Base-by-base conservation (phyloP, 2,113 vertebrate genomes). In the Phalacrocorax brasilianus region DNA sequence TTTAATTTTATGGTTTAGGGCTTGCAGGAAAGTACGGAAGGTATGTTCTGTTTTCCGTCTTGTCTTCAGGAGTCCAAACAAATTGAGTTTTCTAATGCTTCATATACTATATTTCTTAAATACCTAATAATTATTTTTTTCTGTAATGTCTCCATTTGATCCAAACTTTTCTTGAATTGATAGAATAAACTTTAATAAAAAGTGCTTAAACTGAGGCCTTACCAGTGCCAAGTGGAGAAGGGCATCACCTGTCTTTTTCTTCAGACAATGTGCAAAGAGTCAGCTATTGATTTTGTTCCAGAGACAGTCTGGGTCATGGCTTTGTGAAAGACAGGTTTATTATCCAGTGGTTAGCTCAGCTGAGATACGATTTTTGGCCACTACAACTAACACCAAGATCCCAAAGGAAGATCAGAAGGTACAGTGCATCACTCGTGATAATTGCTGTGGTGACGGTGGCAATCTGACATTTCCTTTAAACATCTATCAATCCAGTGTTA, bases 241-340 rank as follows among this genome's bases (percentile, higher is more conserved):
- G 90, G 56, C 56, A 65, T 94, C 56, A 35, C 77, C 70, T 77
- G n/a, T 77, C 80, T 81, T 58, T 70, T 83, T 66, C 74, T 93
- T 85, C 32, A 67, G 70, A 87, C 72, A 78, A 72, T 75, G 35
- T 61, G 40, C 58, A 89, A 71, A 61, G 66, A 26, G 75, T 88
- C 35, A 72, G 40, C 81, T 80, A 87, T 94, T 70, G 93, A 85
- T 93, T 95, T 85, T 95, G 61, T 91, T 17, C 40, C 38, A 72
- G 74, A 89, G 66, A 55, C 52, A 78, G 56, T 78, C 61, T 94
- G 88, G 94, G 52, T 87, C 90, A 82, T 61, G 85, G 56, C 56
- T 91, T 68, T 91, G 44, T 85, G 85, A 87, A 68, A 84, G 94
- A 85, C 62, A 82, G 53, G 47, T 91, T 95, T 96, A 78, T 87